Evolutionary conservation across 2,113 vertebrate species (phyloP).

Genomic region (Psittacula cyanocephala): DNA sequence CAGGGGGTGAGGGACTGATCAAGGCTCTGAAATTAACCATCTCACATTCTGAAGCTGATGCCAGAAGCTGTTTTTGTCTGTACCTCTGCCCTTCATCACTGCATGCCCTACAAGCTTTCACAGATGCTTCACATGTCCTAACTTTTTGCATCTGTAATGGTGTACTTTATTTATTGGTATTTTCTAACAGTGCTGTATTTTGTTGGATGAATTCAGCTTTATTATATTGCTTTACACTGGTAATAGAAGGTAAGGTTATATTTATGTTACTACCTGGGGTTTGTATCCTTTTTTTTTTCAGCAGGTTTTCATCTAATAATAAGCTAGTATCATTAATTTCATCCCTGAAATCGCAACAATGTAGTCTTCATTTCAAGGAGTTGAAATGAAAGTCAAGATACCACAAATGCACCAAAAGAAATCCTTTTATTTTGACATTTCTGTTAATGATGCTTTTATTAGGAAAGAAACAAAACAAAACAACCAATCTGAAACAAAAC

Average conservation of each 20-base stretch:
- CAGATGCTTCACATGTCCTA: slow-evolving; percentile 57
- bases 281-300: not conserved
- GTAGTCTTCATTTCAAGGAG: not conserved
- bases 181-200: slow-evolving; percentile 3
- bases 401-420: not conserved
- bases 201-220: not conserved
- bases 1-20: slow-evolving; percentile 5
- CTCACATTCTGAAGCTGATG: slow-evolving; percentile 96
- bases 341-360: not conserved
- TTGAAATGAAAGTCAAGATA: not conserved
- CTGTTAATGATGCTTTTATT: not conserved
- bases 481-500: not conserved
- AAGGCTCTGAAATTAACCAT: slow-evolving; percentile 82
- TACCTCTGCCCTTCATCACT: slow-evolving; percentile 67
- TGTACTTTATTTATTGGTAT: slow-evolving; percentile 29
- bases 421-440: not conserved
- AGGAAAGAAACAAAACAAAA: not conserved
- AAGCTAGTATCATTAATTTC: not conserved
- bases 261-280: not conserved
- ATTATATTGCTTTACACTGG: not conserved
- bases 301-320: not conserved
- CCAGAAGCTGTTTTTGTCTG: slow-evolving; percentile 89
- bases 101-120: slow-evolving; percentile 64
- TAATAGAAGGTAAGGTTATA: slow-evolving; percentile 11
- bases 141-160: slow-evolving; percentile 25